Evolutionary conservation across 2,113 vertebrate species (phyloP).

Genomic region (Panurus biarmicus): DNA sequence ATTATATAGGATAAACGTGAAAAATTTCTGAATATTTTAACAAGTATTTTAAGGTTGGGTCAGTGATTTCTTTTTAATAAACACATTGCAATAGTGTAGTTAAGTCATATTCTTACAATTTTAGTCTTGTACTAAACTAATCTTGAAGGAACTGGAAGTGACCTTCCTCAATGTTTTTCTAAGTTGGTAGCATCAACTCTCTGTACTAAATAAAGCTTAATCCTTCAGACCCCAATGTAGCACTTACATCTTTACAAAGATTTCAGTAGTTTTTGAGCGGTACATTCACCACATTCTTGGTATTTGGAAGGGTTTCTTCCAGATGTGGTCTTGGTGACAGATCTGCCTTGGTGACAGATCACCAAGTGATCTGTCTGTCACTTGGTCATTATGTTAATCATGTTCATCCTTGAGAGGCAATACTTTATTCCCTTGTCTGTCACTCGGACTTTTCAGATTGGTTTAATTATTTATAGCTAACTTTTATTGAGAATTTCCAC

Average conservation of each 20-base stretch:
- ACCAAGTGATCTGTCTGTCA: slow-evolving; percentile 13
- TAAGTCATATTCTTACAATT: background rate
- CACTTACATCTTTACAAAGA: background rate
- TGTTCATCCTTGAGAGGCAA: background rate
- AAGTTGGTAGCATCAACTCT: background rate
- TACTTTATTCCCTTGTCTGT: background rate
- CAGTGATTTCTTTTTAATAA: background rate
- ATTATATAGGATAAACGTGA: background rate
- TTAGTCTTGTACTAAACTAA: background rate
- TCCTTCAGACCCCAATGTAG: background rate
- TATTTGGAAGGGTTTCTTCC: slow-evolving; percentile 2
- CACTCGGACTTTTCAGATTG: background rate
- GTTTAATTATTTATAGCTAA: background rate
- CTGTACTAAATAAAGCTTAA: background rate
- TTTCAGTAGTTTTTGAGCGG: background rate
- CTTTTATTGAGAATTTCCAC: background rate
- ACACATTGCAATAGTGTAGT: background rate
- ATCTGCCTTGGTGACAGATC: too few species aligned
- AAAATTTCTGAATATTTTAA: background rate
- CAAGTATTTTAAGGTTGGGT: background rate
- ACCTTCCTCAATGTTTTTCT: background rate
- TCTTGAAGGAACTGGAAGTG: background rate
- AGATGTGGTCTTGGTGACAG: background rate
- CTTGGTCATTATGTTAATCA: background rate
- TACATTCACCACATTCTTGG: background rate